These are phyloP conservation scores for Gobius niger DNA, from an alignment of 2,113 vertebrate species.

Conservation along the genomic window DNA sequence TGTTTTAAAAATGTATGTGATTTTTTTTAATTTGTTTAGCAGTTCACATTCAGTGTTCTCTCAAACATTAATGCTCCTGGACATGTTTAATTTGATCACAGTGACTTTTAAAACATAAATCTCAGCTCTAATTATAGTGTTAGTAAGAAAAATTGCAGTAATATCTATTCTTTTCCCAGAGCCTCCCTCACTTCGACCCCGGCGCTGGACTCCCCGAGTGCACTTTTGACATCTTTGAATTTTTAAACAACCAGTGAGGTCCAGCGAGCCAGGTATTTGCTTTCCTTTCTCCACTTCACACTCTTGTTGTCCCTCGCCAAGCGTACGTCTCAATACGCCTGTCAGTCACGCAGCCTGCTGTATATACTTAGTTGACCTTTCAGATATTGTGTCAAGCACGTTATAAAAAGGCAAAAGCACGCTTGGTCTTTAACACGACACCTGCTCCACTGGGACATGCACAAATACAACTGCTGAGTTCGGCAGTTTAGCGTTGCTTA, in stretches of 20 bases:
- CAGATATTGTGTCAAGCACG: slow-evolving; percentile 50
- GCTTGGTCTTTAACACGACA: slow-evolving; percentile 71
- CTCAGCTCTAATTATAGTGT: no score
- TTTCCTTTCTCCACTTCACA: slow-evolving; percentile 9
- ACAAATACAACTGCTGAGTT: slow-evolving; percentile 19
- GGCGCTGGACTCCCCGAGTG: slow-evolving; percentile 53
- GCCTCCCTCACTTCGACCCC: slow-evolving; percentile 51
- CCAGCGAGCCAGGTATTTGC: slow-evolving; percentile 38
- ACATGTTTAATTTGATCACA: no score
- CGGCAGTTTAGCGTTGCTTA: slow-evolving; percentile 26
- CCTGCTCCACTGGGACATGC: slow-evolving; percentile 33
- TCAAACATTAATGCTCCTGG: no score
- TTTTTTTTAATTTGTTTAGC: no score
- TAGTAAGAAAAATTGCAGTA: no score
- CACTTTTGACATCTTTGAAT: slow-evolving; percentile 66
- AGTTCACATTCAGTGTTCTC: no score
- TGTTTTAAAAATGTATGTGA: no score
- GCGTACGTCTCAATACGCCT: slow-evolving; percentile 33
- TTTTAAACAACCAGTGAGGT: slow-evolving; percentile 55
- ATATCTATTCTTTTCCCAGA: no score
- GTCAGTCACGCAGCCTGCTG: not conserved
- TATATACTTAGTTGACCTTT: slow-evolving; percentile 47
- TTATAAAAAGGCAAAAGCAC: slow-evolving; percentile 62
- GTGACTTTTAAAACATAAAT: no score
- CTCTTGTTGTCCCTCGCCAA: slow-evolving; percentile 11